Evolutionary conservation across 2,888 invertebrate species (phyloP).

Genomic region (Sarcophaga rosellei): DNA sequence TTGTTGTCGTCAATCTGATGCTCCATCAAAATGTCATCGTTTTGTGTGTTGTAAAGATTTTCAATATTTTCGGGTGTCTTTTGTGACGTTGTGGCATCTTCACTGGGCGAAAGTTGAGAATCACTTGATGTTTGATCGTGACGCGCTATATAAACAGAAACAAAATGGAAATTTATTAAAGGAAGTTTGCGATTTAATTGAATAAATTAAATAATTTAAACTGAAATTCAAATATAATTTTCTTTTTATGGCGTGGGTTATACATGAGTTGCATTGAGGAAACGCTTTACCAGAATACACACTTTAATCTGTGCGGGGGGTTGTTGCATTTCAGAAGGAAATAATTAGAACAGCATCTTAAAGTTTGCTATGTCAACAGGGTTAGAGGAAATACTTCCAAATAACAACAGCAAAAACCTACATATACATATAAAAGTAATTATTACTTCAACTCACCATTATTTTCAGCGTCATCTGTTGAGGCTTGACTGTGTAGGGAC

Average conservation of each 20-base stretch:
- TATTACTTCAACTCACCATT: constrained; percentile 82
- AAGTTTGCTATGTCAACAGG: too few species aligned
- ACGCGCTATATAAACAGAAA: constrained; percentile 83
- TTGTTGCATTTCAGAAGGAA: too few species aligned
- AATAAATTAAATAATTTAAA: too few species aligned
- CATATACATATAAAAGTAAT: not conserved
- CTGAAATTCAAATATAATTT: too few species aligned
- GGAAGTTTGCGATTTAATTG: not conserved
- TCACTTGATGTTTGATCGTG: constrained; percentile 83
- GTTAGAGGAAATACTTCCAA: too few species aligned
- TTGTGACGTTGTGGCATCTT: constrained; percentile 76
- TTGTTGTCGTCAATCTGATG: constrained; percentile 70
- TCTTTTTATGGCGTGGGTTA: too few species aligned
- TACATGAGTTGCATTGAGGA: too few species aligned
- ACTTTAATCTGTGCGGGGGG: too few species aligned
- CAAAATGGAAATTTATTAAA: not conserved
- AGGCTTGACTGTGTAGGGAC: constrained; percentile 87
- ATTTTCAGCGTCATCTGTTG: constrained; percentile 88
- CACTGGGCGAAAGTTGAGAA: constrained; percentile 80
- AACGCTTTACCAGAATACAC: too few species aligned
- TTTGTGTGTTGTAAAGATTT: constrained; percentile 68
- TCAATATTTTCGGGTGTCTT: constrained; percentile 75
- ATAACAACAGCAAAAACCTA: not conserved
- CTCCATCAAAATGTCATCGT: constrained; percentile 51
- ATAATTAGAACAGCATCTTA: too few species aligned